Evolutionary conservation across 2,113 vertebrate species (phyloP).

Genomic region (Pterocles gutturalis): DNA sequence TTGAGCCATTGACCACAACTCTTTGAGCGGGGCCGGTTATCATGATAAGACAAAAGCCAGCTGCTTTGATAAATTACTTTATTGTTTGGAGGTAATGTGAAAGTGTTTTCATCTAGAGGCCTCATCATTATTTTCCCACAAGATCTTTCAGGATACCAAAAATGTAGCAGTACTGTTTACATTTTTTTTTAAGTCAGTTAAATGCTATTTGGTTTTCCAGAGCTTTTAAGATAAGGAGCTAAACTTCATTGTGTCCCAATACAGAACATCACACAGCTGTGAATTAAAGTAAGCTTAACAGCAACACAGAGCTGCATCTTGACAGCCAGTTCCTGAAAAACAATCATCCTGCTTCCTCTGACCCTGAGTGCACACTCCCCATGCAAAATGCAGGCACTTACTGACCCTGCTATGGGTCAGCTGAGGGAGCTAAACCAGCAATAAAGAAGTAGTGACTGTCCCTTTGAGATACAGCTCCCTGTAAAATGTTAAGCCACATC

Average conservation of each 20-base stretch:
- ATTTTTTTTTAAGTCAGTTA: neutral
- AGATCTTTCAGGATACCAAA: neutral
- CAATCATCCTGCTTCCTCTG: neutral
- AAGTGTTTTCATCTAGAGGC: neutral
- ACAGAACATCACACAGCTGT: neutral
- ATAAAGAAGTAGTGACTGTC: neutral
- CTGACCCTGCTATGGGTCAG: neutral
- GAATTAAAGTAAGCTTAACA: neutral
- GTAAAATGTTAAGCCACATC: neutral
- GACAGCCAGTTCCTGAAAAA: neutral
- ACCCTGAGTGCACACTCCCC: neutral
- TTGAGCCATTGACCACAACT: too few species aligned
- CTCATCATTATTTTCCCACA: conserved; percentile 1
- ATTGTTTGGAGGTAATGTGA: conserved; percentile 33
- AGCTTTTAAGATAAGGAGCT: conserved; percentile 22
- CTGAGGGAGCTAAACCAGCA: neutral
- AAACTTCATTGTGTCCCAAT: neutral
- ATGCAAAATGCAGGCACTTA: neutral
- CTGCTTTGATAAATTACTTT: conserved; percentile 61
- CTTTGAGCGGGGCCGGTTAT: neutral
- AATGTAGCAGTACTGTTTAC: neutral
- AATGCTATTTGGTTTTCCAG: conserved; percentile 53
- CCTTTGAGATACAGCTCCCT: neutral
- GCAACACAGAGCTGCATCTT: neutral
- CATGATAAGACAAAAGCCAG: neutral